A percentile compares a stretch with the other conserved stretches of the same genome.
Evolutionary conservation across 1,140 invertebrate genomes (phyloP).

Genomic region (Triops cancriformis): DNA sequence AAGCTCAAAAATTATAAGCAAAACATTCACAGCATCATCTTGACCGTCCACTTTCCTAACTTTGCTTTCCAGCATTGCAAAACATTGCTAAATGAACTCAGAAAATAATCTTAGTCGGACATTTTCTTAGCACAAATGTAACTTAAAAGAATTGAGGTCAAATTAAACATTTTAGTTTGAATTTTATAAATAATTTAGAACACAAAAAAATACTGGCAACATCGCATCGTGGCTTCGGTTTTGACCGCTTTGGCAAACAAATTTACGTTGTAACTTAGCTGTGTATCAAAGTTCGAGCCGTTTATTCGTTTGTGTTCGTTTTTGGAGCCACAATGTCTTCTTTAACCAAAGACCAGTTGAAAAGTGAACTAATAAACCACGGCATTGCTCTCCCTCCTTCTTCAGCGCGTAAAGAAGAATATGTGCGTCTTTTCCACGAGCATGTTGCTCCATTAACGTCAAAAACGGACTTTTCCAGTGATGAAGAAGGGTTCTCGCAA

Average conservation of each 20-base stretch:
- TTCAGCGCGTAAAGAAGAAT: constrained; percentile 27
- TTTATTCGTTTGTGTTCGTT: background rate
- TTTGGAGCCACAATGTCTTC: constrained; percentile 23
- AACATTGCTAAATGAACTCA: too few relatives aligned
- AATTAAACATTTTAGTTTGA: too few relatives aligned
- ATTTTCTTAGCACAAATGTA: too few relatives aligned
- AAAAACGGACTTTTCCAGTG: constrained; percentile 28
- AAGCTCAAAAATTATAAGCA: too few relatives aligned
- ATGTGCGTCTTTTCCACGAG: constrained; percentile 26
- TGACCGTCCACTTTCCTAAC: too few relatives aligned
- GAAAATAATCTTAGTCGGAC: too few relatives aligned
- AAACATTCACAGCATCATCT: too few relatives aligned
- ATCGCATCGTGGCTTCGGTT: background rate
- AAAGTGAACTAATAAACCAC: constrained; percentile 27
- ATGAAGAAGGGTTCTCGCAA: constrained; percentile 21
- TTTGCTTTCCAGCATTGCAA: too few relatives aligned
- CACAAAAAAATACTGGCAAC: background rate
- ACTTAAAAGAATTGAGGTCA: too few relatives aligned
- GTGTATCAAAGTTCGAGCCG: background rate
- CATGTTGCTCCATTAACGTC: constrained; percentile 24
- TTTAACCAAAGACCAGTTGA: constrained; percentile 28
- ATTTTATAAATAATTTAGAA: too few relatives aligned
- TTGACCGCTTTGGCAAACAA: background rate
- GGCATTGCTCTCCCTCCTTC: constrained; percentile 24
- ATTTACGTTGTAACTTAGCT: background rate